Conservation (phyloP, 2,888 invertebrate species). For the Hololepta plana region DNA sequence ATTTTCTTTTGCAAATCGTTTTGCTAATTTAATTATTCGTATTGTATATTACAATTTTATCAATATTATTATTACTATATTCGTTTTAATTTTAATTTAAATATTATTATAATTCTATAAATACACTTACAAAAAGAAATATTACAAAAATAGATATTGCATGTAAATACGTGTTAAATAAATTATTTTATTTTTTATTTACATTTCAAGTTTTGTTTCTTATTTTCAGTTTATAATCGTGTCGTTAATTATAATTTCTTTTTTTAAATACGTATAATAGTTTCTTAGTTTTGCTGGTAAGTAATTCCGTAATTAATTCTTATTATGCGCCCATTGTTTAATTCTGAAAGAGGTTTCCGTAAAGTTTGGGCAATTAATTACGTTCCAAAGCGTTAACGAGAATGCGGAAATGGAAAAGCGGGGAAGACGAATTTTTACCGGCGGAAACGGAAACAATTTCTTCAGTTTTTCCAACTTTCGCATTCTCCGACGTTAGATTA, state of each 20-base stretch:
- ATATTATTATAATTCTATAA: no score
- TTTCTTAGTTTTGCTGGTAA: conserved; percentile 1
- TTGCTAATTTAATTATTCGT: conserved; percentile 5
- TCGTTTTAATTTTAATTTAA: conserved; percentile 11
- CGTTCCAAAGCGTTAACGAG: no score
- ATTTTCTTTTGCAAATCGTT: conserved; percentile 2
- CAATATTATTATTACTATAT: conserved; percentile 8
- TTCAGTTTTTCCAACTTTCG: no score
- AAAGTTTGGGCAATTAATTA: background rate
- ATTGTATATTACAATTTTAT: conserved; percentile 6
- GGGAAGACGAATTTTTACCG: no score
- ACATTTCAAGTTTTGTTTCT: conserved; percentile 10
- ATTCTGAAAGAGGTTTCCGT: background rate
- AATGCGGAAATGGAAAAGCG: conserved; percentile 1
- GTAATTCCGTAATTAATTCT: background rate
- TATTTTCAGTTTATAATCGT: no score
- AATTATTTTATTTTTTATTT: conserved; percentile 17
- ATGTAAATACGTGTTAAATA: conserved; percentile 15
- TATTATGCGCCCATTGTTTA: no score
- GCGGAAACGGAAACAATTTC: no score
- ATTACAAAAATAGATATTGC: no score
- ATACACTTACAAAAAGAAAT: no score
- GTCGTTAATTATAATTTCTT: no score
- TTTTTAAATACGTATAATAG: no score
- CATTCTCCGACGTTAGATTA: no score